Conservation (phyloP, 2,888 invertebrate species). For the Electrophaes corylata region DNA sequence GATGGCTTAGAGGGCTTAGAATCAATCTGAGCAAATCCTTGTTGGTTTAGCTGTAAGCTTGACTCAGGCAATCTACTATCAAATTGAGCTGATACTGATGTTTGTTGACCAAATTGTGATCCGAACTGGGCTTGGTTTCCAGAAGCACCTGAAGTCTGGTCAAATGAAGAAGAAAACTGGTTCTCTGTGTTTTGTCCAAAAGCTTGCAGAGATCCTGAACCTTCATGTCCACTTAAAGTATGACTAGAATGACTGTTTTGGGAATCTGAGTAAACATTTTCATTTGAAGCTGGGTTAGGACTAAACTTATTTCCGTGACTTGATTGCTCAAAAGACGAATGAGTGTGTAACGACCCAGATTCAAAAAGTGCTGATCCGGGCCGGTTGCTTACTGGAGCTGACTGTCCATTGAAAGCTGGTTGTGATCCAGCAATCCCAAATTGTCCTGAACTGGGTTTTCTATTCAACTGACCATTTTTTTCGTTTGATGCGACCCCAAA, state of each 20-base stretch:
- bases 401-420: slow-evolving; percentile 6
- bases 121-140: slow-evolving; percentile 27
- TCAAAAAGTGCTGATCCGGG: background rate
- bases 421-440: slow-evolving; percentile 8
- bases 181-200: slow-evolving; percentile 15
- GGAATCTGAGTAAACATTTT: slow-evolving; percentile 18
- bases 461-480: slow-evolving; percentile 3
- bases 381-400: slow-evolving; percentile 3
- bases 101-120: slow-evolving; percentile 16
- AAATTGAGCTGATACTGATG: slow-evolving; percentile 21
- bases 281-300: slow-evolving; percentile 6
- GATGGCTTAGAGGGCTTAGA: slow-evolving; percentile 13
- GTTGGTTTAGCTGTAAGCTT: slow-evolving; percentile 16
- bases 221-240: slow-evolving; percentile 14
- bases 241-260: slow-evolving; percentile 27
- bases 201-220: background rate
- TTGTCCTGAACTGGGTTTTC: slow-evolving; percentile 1
- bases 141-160: slow-evolving; percentile 16
- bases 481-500: slow-evolving; percentile 1
- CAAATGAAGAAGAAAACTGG: slow-evolving; percentile 16
- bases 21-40: slow-evolving; percentile 25
- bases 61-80: slow-evolving; percentile 12
- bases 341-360: slow-evolving; percentile 11
- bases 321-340: slow-evolving; percentile 13
- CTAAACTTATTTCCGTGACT: slow-evolving; percentile 20